phyloP scores from a whole-genome alignment of 2,797 vertebrate species.

The Danio choprae region DNA sequence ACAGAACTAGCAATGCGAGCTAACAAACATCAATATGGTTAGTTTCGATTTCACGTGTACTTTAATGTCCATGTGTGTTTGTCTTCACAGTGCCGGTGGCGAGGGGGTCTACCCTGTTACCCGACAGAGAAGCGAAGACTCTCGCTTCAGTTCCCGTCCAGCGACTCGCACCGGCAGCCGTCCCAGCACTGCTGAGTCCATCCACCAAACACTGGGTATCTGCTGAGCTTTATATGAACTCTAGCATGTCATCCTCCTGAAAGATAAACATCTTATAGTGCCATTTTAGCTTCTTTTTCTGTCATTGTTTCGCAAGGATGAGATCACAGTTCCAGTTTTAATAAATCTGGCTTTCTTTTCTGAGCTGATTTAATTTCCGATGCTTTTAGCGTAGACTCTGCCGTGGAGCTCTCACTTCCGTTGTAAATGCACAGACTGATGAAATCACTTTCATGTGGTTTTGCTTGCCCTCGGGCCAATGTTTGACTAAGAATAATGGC shows the following conservation, averaged over 20 bases:
- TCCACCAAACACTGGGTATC: slow-evolving; percentile 78
- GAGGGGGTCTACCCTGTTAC: slow-evolving; percentile 57
- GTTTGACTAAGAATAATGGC: background rate
- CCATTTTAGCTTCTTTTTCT: background rate
- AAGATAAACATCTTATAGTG: background rate
- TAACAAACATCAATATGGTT: too few species aligned
- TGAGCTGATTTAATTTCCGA: slow-evolving; percentile 63
- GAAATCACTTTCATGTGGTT: slow-evolving; percentile 56
- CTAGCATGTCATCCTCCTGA: background rate
- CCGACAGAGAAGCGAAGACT: slow-evolving; percentile 61
- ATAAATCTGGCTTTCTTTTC: slow-evolving; percentile 43
- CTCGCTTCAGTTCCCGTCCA: slow-evolving; percentile 65
- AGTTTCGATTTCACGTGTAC: background rate
- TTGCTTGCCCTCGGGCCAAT: slow-evolving; percentile 46
- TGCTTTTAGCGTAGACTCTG: slow-evolving; percentile 14
- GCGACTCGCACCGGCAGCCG: slow-evolving; percentile 73
- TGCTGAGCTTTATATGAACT: background rate
- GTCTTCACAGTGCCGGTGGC: slow-evolving; percentile 68
- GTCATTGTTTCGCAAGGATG: slow-evolving; percentile 5
- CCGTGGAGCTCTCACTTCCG: background rate
- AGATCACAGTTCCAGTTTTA: slow-evolving; percentile 3
- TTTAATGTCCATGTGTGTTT: slow-evolving; percentile 23
- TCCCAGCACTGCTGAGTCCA: slow-evolving; percentile 73
- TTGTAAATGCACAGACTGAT: slow-evolving; percentile 13
- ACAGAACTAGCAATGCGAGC: too few species aligned